Percentiles rank a stretch among this genome's conserved stretches.
Conservation (phyloP, 2,797 vertebrate genomes). For the Chaenodraco wilsoni region DNA sequence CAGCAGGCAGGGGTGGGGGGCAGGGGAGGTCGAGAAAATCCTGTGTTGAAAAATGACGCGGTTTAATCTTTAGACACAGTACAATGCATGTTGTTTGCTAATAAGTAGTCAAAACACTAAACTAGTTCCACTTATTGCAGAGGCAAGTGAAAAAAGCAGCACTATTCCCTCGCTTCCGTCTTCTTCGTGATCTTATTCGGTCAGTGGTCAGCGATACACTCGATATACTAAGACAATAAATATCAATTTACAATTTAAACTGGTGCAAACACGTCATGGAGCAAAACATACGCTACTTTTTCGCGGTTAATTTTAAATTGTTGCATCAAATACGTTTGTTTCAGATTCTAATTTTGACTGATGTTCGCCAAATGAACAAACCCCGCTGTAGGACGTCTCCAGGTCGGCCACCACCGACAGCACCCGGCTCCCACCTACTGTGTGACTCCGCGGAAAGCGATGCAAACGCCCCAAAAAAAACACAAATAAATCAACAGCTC, state of each 20-base stretch:
- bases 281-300: background rate
- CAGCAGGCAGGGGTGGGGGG: constrained; percentile 54
- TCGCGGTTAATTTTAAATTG: background rate
- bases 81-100: constrained; percentile 26
- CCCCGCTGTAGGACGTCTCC: constrained; percentile 33
- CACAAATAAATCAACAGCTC: constrained; percentile 37
- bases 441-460: constrained; percentile 51
- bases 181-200: constrained; percentile 69
- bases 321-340: background rate
- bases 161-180: constrained; percentile 19
- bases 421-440: constrained; percentile 62
- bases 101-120: constrained; percentile 25
- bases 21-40: constrained; percentile 61
- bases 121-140: constrained; percentile 19
- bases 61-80: constrained; percentile 64
- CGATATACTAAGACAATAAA: background rate
- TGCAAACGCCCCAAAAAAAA: constrained; percentile 36
- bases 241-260: constrained; percentile 16
- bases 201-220: constrained; percentile 47
- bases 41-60: constrained; percentile 73
- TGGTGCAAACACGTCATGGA: constrained; percentile 5
- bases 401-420: constrained; percentile 50
- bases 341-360: constrained; percentile 2
- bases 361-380: constrained; percentile 30
- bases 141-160: constrained; percentile 23